Evolutionary conservation across 23 tunicate species (phyloP).

Genomic region (Clavelina lepadiformis): DNA sequence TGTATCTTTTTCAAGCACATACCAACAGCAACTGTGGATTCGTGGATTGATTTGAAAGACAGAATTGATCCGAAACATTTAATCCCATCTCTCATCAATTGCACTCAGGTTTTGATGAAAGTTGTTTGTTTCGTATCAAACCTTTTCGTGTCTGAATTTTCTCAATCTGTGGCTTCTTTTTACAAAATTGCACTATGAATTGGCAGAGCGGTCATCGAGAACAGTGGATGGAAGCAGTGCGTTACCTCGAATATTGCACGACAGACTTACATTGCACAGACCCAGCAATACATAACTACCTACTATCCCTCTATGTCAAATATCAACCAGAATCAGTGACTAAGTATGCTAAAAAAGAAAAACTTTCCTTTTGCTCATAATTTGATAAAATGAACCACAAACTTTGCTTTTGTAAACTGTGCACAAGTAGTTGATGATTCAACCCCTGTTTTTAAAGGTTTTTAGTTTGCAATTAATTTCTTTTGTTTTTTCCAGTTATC

Average conservation of each 20-base stretch:
- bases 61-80: conserved; percentile 49
- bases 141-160: background rate
- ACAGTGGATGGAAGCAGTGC: conserved; percentile 55
- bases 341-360: conserved; percentile 35
- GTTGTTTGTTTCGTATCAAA: background rate
- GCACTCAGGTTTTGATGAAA: conserved; percentile 81
- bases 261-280: conserved; percentile 35
- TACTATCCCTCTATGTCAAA: conserved; percentile 75
- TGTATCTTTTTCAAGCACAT: conserved; percentile 50
- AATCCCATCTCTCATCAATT: conserved; percentile 78
- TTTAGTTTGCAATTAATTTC: no score
- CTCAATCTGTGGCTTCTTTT: background rate
- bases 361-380: no score
- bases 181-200: no score
- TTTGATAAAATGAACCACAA: no score
- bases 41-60: conserved; percentile 58
- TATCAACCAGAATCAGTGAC: conserved; percentile 56
- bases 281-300: conserved; percentile 79
- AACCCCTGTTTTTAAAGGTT: no score
- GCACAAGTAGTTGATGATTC: no score
- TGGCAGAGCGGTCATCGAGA: conserved; percentile 10
- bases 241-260: conserved; percentile 68
- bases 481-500: conserved; percentile 41
- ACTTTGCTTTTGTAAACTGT: no score
- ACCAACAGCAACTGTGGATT: conserved; percentile 55